A percentile compares a stretch with the other conserved stretches of the same genome.
Conservation (phyloP, 2,797 vertebrate genomes). For the Lepilemur ruficaudatus region DNA sequence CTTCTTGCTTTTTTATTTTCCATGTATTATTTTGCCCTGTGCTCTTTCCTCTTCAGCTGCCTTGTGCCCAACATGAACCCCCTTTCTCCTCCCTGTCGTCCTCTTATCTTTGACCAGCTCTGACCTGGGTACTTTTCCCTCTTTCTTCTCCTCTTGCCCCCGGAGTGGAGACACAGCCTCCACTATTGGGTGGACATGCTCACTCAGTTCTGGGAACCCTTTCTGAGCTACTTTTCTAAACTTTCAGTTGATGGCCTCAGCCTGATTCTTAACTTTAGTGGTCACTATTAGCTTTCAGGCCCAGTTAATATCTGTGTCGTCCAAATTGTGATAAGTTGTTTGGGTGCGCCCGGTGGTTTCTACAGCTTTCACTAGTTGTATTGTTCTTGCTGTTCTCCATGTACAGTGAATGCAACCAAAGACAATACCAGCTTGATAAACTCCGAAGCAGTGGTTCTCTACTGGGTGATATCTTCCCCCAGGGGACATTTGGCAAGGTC, state of each 20-base stretch:
- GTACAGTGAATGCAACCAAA: not conserved
- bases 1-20: not conserved
- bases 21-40: not conserved
- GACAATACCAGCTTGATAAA: conserved; percentile 33
- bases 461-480: not conserved
- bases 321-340: not conserved
- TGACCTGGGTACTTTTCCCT: not conserved
- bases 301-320: not conserved
- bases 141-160: not conserved
- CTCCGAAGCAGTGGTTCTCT: not conserved
- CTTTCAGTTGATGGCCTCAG: not conserved
- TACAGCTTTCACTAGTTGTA: conserved; percentile 1
- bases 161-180: not conserved
- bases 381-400: not conserved
- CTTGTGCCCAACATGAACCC: not conserved
- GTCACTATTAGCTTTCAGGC: conserved; percentile 16
- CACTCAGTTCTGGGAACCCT: not conserved
- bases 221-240: not conserved
- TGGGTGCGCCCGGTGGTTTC: not conserved
- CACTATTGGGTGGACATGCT: not conserved
- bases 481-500: not conserved
- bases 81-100: not conserved
- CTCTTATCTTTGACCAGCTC: not conserved
- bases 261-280: conserved; percentile 22
- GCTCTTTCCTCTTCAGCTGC: not conserved